Percentiles rank a stretch among this genome's conserved stretches.
phyloP scores from a whole-genome alignment of 2,888 invertebrate genomes.

The Byasa hedistus region DNA sequence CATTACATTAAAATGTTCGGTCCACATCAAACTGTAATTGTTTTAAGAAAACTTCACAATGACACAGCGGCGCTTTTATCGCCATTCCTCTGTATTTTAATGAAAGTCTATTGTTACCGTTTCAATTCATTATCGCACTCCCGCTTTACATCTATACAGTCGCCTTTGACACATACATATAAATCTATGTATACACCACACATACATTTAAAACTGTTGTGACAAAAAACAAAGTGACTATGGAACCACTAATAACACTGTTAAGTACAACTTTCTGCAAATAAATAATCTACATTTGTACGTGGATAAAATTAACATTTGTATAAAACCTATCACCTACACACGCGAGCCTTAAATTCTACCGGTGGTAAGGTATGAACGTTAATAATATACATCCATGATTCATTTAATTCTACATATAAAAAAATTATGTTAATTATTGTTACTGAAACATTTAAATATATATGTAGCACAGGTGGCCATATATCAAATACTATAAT shows the following conservation, averaged over 20 bases:
- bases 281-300: background rate
- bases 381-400: no score
- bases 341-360: no score
- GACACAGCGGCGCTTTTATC: background rate
- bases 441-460: background rate
- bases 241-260: background rate
- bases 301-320: background rate
- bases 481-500: background rate
- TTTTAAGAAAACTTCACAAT: background rate
- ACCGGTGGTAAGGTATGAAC: no score
- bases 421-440: background rate
- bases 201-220: background rate
- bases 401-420: background rate
- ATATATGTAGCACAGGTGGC: background rate
- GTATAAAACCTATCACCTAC: no score
- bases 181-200: background rate
- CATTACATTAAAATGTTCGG: constrained; percentile 6
- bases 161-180: background rate
- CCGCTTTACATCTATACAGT: constrained; percentile 1
- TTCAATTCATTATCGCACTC: background rate
- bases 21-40: constrained; percentile 5
- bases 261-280: background rate
- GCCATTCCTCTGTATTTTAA: background rate
- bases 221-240: background rate
- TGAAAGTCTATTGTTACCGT: background rate